These are phyloP conservation scores for Ophonus ardosiacus DNA, from an alignment of 2,888 invertebrate genomes.

Conservation along the genomic window DNA sequence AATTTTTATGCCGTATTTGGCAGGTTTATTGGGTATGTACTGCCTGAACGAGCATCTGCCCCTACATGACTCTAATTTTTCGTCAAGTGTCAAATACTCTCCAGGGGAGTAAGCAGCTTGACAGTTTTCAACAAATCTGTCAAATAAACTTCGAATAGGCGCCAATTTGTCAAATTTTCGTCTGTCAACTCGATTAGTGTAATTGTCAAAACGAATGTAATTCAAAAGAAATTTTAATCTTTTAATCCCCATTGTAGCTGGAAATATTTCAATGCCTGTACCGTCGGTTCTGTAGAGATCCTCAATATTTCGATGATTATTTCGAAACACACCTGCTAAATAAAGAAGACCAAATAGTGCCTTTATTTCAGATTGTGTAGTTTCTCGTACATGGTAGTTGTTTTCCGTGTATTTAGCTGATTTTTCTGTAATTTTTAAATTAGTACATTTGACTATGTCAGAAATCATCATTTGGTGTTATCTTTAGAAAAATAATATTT, in stretches of 20 bases:
- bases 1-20: slow-evolving; percentile 7
- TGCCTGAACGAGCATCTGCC: slow-evolving; percentile 3
- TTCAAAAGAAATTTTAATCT: not conserved
- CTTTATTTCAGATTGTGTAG: too few relatives aligned
- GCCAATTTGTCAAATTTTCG: not conserved
- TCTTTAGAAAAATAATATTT: too few relatives aligned
- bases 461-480: too few relatives aligned
- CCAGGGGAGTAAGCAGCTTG: not conserved
- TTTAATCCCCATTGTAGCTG: not conserved
- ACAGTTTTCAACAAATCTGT: slow-evolving; percentile 4
- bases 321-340: too few relatives aligned
- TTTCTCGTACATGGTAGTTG: too few relatives aligned
- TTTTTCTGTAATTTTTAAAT: too few relatives aligned
- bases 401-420: too few relatives aligned
- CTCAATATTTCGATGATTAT: too few relatives aligned
- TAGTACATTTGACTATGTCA: too few relatives aligned
- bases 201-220: not conserved
- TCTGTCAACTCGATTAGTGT: not conserved
- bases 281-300: too few relatives aligned
- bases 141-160: not conserved
- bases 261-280: slow-evolving; percentile 12
- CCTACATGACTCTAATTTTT: slow-evolving; percentile 16
- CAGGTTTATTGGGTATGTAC: slow-evolving; percentile 9
- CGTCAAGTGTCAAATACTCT: not conserved
- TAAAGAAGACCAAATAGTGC: too few relatives aligned